Conservation (phyloP, 2,797 vertebrate genomes). For the Rhabdophis nuchalis region DNA sequence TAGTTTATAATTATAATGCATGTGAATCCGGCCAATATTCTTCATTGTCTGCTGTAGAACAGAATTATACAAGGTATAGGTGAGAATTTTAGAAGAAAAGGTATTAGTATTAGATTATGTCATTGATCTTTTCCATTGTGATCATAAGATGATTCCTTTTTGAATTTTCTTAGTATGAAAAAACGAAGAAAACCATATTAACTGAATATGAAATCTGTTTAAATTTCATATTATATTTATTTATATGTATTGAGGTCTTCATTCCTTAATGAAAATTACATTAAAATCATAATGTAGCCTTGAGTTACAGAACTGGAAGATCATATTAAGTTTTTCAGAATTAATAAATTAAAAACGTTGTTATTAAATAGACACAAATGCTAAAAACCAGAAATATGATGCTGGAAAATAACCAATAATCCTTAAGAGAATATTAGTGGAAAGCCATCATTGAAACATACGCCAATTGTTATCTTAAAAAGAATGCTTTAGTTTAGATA, state of each 20-base stretch:
- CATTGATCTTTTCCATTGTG: background rate
- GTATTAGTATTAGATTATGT: background rate
- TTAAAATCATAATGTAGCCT: background rate
- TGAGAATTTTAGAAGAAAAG: background rate
- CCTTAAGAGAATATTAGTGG: conserved; percentile 14
- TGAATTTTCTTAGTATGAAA: background rate
- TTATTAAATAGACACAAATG: background rate
- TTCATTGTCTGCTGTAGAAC: background rate
- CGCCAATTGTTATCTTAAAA: conserved; percentile 37
- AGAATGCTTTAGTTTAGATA: conserved; percentile 22
- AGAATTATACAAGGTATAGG: background rate
- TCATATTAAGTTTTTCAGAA: background rate
- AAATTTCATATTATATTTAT: background rate
- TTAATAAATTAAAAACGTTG: background rate
- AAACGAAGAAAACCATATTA: background rate
- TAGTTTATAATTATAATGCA: background rate
- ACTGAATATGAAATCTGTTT: background rate
- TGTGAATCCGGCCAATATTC: background rate
- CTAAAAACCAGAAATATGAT: background rate
- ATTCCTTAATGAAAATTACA: background rate
- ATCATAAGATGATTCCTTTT: background rate
- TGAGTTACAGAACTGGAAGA: background rate
- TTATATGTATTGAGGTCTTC: background rate
- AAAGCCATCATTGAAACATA: conserved; percentile 14
- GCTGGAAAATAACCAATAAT: background rate